Base-by-base conservation (phyloP, 2,797 vertebrate species). In the Carduelis carduelis region DNA sequence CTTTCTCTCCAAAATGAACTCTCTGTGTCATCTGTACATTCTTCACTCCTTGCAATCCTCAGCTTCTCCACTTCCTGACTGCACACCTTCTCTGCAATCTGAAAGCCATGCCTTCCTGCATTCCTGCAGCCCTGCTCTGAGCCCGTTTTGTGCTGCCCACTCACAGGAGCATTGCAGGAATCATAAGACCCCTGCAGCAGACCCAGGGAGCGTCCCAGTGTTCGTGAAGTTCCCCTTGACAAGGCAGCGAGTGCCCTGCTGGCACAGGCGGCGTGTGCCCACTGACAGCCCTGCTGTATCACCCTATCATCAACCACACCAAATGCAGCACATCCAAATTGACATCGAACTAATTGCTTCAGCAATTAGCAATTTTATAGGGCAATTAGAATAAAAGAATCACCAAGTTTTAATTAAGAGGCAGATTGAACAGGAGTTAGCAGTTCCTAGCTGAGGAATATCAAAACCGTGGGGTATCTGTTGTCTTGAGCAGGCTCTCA, bases 341-440 rank as follows among this genome's bases (percentile, higher is more conserved):
- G 85, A 81, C 93, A 95, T 84, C 24, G 5, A 80, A 57, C 93
- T 96, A 97, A 96, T 96, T 96, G 93, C 96, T 96, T 75, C 41
- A 95, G 91, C 96, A 91, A 96, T 97, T 95, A 61, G 59, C 59
- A 61, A 61, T 61, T 61, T 61, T 61, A 96, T 39, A 87, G 86
- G 81, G 87, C 94, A 95, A 95, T 97, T 96, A 96, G 83, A 96
- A 95, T 95, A 90, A 89, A 96, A 96, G 91, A 95, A 92, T 85
- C 84, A 87, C 89, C 81, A 66, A 95, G 93, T 94, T 83, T 89
- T 93, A 97, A 95, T 89, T 93, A 97, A 95, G 93, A 94, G 96
- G 95, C 96, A 95, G 95, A 97, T 93, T 93, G 95, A 97, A 86
- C 93, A 94, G 94, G 92, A 88, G 95, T 92, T 95, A 96, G 78